Percentiles rank a stretch among this genome's conserved stretches.
These are phyloP conservation scores for Pteronura brasiliensis DNA, from an alignment of 2,113 vertebrate species.

Conservation along the genomic window DNA sequence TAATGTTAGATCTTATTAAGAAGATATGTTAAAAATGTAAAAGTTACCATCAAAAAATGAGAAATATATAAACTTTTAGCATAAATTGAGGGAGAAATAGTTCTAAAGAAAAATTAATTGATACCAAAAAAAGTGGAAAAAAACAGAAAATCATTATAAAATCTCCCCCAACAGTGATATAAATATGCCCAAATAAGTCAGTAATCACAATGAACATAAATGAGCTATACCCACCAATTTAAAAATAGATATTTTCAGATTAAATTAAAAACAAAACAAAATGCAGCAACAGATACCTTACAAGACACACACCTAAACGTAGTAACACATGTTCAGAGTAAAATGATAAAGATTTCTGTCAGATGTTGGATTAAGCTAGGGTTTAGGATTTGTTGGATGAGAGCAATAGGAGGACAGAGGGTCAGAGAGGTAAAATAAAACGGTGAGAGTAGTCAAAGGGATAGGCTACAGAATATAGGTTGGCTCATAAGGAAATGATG, in stretches of 20 bases:
- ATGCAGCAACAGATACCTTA: neutral
- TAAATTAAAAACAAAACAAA: constrained; percentile 1
- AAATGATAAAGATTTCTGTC: neutral
- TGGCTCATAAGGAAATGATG: neutral
- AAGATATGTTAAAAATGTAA: neutral
- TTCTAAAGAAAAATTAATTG: neutral
- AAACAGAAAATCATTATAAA: neutral
- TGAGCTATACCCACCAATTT: neutral
- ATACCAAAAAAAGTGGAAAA: neutral
- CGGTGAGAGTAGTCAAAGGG: neutral
- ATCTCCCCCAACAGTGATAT: neutral
- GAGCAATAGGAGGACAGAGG: neutral
- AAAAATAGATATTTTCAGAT: neutral
- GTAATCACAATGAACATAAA: neutral
- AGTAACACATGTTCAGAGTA: neutral
- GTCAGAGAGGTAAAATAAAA: neutral
- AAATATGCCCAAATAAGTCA: neutral
- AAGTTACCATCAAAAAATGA: neutral
- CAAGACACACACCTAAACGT: neutral
- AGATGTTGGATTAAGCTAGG: neutral
- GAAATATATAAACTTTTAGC: neutral
- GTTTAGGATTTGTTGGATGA: neutral
- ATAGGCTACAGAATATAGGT: neutral
- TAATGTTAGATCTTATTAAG: neutral
- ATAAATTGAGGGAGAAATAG: neutral